Evolutionary conservation across 2,113 vertebrate species (phyloP).

Genomic region (Albula goreensis): DNA sequence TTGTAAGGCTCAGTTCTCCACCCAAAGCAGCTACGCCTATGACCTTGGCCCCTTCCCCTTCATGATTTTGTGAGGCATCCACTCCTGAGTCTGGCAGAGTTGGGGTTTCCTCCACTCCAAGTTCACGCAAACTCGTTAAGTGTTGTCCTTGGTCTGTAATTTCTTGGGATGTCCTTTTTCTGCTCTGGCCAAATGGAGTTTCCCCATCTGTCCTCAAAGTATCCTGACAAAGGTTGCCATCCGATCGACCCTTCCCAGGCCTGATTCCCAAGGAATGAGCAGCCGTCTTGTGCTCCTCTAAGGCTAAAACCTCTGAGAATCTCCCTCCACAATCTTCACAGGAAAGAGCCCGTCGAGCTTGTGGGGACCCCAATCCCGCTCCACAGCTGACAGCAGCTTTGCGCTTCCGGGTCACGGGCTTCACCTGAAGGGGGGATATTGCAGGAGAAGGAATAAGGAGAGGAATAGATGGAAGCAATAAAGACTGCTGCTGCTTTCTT

Average conservation of each 20-base stretch:
- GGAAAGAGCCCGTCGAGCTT: conserved; percentile 60
- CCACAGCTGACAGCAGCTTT: conserved; percentile 60
- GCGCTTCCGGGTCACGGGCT: conserved; percentile 68
- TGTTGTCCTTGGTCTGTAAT: neutral
- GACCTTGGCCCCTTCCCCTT: conserved; percentile 21
- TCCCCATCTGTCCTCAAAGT: conserved; percentile 37
- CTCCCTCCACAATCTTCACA: conserved; percentile 69
- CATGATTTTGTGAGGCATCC: neutral
- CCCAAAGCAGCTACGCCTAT: conserved; percentile 19
- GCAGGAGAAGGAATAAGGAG: conserved; percentile 29
- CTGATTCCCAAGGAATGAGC: conserved; percentile 60
- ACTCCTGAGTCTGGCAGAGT: neutral
- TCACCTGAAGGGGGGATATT: conserved; percentile 33
- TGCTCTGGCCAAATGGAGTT: neutral
- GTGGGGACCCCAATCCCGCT: conserved; percentile 60
- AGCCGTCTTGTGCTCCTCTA: conserved; percentile 67
- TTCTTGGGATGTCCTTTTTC: neutral
- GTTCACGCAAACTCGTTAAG: neutral
- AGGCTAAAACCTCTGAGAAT: conserved; percentile 64
- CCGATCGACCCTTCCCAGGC: conserved; percentile 49
- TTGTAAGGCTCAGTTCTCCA: conserved; percentile 16
- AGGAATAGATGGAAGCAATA: conserved; percentile 43
- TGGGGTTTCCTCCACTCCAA: neutral
- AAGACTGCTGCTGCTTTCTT: conserved; percentile 52
- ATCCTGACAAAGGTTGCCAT: conserved; percentile 62